phyloP scores from a whole-genome alignment of 1,140 invertebrate species.

The Vanessa tameamea region DNA sequence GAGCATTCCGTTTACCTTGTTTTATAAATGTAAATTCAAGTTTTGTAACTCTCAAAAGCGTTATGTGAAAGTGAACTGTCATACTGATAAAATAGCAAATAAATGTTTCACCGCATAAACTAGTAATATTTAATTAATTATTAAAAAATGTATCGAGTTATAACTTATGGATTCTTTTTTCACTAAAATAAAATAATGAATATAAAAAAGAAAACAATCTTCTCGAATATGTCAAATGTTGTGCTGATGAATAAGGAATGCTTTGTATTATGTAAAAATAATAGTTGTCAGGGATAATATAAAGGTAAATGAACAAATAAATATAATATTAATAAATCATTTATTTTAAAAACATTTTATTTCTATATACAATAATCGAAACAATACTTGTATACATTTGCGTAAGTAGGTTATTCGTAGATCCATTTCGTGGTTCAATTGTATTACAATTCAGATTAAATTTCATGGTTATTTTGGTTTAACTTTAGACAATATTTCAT shows the following conservation, averaged over 20 bases:
- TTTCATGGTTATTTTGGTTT: conserved; percentile 26
- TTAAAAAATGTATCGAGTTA: too few relatives aligned
- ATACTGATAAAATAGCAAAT: conserved; percentile 20
- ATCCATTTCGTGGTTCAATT: conserved; percentile 29
- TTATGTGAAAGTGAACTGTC: conserved; percentile 37
- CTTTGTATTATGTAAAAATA: too few relatives aligned
- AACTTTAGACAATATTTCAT: conserved; percentile 10
- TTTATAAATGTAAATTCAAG: conserved; percentile 46
- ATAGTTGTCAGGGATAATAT: too few relatives aligned
- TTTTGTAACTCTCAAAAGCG: conserved; percentile 41
- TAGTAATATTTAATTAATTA: too few relatives aligned
- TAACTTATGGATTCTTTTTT: too few relatives aligned
- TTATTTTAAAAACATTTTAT: too few relatives aligned
- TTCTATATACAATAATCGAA: conserved; percentile 2
- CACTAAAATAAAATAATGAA: too few relatives aligned
- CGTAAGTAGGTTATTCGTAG: conserved; percentile 18
- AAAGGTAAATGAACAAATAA: too few relatives aligned
- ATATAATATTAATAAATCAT: too few relatives aligned
- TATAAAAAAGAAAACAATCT: too few relatives aligned
- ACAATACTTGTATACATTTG: conserved; percentile 20
- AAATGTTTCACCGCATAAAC: neutral
- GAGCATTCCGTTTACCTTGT: conserved; percentile 47
- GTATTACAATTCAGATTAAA: conserved; percentile 25
- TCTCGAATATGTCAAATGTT: too few relatives aligned
- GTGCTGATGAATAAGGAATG: too few relatives aligned